Evolutionary conservation across 2,113 vertebrate species (phyloP).

Genomic region (Vulpes lagopus): DNA sequence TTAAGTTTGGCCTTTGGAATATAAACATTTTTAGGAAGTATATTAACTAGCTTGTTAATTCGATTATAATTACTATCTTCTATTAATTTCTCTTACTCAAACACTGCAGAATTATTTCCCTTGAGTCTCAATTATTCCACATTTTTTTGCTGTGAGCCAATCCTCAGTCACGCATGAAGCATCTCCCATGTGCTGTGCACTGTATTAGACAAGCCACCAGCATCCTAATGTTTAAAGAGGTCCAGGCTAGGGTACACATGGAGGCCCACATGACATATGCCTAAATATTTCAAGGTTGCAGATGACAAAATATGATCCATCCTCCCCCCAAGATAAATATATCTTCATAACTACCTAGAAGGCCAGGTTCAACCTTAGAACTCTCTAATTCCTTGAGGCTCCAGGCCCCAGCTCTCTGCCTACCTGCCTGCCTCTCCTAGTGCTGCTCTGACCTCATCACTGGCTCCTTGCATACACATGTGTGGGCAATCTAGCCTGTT

Average conservation of each 20-base stretch:
- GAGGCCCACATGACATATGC: neutral
- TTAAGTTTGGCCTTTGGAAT: constrained; percentile 12
- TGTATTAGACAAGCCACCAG: neutral
- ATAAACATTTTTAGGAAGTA: constrained; percentile 18
- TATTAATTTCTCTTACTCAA: constrained; percentile 28
- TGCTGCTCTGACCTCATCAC: neutral
- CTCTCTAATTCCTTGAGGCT: neutral
- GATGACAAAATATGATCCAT: neutral
- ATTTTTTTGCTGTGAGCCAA: neutral
- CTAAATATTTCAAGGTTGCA: neutral
- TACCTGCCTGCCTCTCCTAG: neutral
- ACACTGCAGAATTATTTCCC: neutral
- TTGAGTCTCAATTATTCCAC: neutral
- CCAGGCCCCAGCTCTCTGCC: neutral
- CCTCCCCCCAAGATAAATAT: neutral
- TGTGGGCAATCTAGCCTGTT: neutral
- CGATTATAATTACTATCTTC: neutral
- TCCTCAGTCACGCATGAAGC: neutral
- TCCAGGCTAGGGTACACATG: neutral
- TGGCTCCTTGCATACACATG: neutral
- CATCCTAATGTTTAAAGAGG: neutral
- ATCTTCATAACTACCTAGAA: neutral
- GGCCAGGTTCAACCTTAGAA: neutral
- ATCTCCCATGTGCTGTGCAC: neutral
- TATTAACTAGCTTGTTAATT: constrained; percentile 35